phyloP scores from a whole-genome alignment of 1,140 invertebrate species.

The Monomorium pharaonis region DNA sequence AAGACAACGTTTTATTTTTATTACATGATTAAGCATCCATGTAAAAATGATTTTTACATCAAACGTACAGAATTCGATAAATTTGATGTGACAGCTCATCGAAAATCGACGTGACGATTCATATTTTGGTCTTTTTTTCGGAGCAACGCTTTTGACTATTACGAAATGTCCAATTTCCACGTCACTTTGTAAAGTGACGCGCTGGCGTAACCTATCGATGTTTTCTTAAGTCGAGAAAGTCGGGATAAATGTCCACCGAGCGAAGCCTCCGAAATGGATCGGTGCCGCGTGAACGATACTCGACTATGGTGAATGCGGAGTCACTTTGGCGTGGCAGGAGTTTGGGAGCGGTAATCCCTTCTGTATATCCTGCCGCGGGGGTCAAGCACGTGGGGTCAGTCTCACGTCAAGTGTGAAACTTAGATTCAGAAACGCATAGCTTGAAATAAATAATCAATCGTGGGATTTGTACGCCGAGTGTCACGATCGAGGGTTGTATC shows the following conservation, averaged over 20 bases:
- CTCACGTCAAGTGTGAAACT: conserved; percentile 80
- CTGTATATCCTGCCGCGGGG: conserved; percentile 68
- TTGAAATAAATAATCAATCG: conserved; percentile 74
- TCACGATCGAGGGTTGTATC: conserved; percentile 18
- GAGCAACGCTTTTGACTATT: neutral
- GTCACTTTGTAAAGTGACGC: conserved; percentile 35
- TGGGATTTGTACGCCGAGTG: conserved; percentile 59
- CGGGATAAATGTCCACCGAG: conserved; percentile 36
- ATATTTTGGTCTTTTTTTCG: neutral
- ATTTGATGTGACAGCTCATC: neutral
- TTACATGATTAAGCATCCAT: neutral
- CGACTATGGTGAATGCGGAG: conserved; percentile 34
- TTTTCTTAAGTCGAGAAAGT: conserved; percentile 39
- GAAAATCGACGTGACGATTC: neutral
- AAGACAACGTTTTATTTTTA: neutral
- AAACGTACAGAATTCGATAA: neutral
- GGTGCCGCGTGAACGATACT: conserved; percentile 29
- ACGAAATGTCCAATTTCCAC: conserved; percentile 10
- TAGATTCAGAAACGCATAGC: conserved; percentile 63
- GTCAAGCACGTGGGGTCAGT: conserved; percentile 77
- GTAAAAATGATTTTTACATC: neutral
- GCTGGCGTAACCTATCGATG: conserved; percentile 36
- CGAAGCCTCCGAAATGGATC: conserved; percentile 30
- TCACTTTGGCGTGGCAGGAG: conserved; percentile 27
- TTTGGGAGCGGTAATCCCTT: conserved; percentile 54